Evolutionary conservation across 53 echinoderm and acorn worm genomes (phyloP).

Genomic region (Holothuria scabra): DNA sequence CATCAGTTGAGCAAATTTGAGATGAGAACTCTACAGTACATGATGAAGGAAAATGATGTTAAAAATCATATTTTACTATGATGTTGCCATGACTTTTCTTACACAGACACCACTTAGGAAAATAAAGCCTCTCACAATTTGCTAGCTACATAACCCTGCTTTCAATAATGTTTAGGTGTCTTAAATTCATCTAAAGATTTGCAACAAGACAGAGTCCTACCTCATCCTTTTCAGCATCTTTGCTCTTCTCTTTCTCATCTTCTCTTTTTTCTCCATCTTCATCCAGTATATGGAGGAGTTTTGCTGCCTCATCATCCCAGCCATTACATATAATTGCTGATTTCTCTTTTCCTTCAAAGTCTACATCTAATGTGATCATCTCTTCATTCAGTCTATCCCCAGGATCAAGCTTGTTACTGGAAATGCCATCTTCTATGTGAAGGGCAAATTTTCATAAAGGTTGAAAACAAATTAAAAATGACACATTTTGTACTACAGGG

Average conservation of each 20-base stretch:
- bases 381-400: conserved; percentile 67
- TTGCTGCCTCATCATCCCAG: conserved; percentile 60
- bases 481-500: too few species aligned
- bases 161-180: too few species aligned
- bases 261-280: conserved; percentile 42
- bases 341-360: conserved; percentile 30
- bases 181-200: too few species aligned
- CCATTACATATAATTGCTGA: conserved; percentile 19
- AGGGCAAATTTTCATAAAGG: not conserved
- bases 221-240: conserved; percentile 9
- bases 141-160: too few species aligned
- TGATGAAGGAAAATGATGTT: too few species aligned
- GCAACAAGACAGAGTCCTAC: not conserved
- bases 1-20: too few species aligned
- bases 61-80: too few species aligned
- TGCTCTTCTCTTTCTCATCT: conserved; percentile 13
- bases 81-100: too few species aligned
- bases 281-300: conserved; percentile 72
- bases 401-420: conserved; percentile 58
- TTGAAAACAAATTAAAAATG: too few species aligned
- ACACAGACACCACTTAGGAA: too few species aligned
- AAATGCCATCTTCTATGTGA: conserved; percentile 7
- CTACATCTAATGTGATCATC: conserved; percentile 77
- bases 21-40: too few species aligned
- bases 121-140: too few species aligned